These are phyloP conservation scores for Trichopria drosophilae DNA, from an alignment of 2,888 invertebrate species.

Conservation along the genomic window DNA sequence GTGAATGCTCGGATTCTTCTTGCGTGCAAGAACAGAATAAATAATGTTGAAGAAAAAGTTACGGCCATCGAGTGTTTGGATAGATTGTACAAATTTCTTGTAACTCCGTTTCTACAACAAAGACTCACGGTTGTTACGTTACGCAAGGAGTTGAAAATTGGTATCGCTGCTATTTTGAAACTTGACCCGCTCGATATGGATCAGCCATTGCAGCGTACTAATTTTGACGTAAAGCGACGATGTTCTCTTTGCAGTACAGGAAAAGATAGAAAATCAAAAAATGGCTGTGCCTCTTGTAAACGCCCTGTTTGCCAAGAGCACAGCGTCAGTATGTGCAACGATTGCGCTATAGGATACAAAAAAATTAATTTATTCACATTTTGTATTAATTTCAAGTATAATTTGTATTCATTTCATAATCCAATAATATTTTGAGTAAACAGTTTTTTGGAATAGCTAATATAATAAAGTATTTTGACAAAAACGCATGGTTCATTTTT, in stretches of 20 bases:
- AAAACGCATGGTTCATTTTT: too few relatives aligned
- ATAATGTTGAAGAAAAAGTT: background rate
- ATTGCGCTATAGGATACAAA: conserved; percentile 4
- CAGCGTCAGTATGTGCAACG: conserved; percentile 6
- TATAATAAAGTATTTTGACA: too few relatives aligned
- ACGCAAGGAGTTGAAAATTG: too few relatives aligned
- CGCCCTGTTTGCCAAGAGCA: conserved; percentile 9
- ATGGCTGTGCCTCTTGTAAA: conserved; percentile 16
- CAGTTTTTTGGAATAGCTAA: too few relatives aligned
- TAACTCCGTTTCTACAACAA: background rate
- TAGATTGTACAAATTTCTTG: background rate
- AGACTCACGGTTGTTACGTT: too few relatives aligned
- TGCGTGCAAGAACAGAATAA: too few relatives aligned
- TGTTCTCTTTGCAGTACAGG: conserved; percentile 24
- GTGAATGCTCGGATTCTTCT: too few relatives aligned
- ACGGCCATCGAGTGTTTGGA: background rate
- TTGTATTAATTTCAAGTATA: too few relatives aligned
- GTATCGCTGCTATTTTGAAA: background rate
- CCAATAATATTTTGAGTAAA: too few relatives aligned
- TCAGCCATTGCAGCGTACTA: background rate
- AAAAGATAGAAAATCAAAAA: conserved; percentile 20
- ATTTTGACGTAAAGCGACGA: conserved; percentile 16
- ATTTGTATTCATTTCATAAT: too few relatives aligned
- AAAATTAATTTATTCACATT: too few relatives aligned
- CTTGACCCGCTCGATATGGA: background rate